Base-by-base conservation (phyloP, 1,140 invertebrate species). In the Episyrphus balteatus region DNA sequence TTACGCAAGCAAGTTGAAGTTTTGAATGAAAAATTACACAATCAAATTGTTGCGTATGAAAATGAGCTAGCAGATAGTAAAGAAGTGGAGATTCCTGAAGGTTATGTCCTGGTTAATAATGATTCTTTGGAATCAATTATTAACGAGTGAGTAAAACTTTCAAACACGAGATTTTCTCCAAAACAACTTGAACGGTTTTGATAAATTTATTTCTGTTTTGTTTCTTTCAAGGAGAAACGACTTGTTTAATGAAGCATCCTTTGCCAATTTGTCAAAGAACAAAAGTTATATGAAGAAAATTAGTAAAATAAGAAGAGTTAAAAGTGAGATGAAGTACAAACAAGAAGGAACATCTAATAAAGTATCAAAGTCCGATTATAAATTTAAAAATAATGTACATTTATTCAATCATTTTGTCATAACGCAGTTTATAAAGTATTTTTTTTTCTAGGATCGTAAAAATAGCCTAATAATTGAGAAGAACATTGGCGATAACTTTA, bases 241-340 rank as follows among this genome's bases (percentile, higher is more conserved):
- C 11, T 36, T 45, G 1, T 21, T 34, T 2, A 42, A 19, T 21
- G 12, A 18, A 17, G 47, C 50, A n/a, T 50, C 52, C 18, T 6
- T 26, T 14, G 54, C 49, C 6, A 33, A 34, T 8, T 13, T 12
- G 10, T 21, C 33, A 11, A 41, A 48, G 10, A 39, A 19, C 53
- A 52, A 34, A 9, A 51, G 34, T 30, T 33, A 44, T 12, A 40
- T 51, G 10, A 55, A 58, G 12, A 58, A 56, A 34, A n/a, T 48
- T 15, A 26, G 56, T 0, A 53, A 62, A 44, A 58, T 66, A 19
- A 59, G 63, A 34, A 66, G 62, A 47, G 63, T 66, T 14, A 65
- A 62, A 48, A 66, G 63, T 39, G 62, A 66, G 48, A 60, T 62
- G 15, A 66, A 66, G 33, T 66, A 66, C 15, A 62, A 62, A 43